phyloP scores from a whole-genome alignment of 1,140 invertebrate species.

The Metaphire vulgaris region DNA sequence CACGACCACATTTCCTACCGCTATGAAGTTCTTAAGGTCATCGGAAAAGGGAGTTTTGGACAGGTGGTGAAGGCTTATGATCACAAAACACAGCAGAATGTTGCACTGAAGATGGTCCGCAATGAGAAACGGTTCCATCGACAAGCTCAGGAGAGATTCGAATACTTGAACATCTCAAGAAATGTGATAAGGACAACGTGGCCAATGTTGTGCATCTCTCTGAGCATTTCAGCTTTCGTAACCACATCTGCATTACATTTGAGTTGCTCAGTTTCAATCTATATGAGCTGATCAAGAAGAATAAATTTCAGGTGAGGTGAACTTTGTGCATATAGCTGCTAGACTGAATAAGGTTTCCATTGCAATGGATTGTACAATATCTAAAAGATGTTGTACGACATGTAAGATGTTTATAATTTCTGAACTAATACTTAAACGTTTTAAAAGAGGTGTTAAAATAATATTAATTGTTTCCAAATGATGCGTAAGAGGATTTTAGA shows the following conservation, averaged over 20 bases:
- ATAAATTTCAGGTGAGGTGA: conserved; percentile 85
- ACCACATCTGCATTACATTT: conserved; percentile 99
- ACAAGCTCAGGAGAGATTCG: conserved; percentile 97
- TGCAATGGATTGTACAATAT: no score
- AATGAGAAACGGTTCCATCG: conserved; percentile 98
- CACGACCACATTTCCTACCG: conserved; percentile 97
- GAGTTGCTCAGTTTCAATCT: conserved; percentile 96
- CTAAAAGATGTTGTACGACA: no score
- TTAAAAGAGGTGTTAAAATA: no score
- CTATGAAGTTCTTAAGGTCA: conserved; percentile 88
- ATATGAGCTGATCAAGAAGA: conserved; percentile 99
- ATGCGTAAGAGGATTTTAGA: no score
- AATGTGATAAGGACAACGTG: conserved; percentile 94
- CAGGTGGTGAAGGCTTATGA: conserved; percentile 97
- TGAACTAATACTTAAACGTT: no score
- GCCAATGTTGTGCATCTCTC: conserved; percentile 99
- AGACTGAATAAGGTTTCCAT: no score
- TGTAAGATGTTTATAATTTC: no score
- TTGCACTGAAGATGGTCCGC: conserved; percentile 94
- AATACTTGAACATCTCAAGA: conserved; percentile 88
- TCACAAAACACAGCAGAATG: conserved; percentile 86
- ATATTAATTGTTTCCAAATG: no score
- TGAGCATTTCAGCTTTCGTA: conserved; percentile 95
- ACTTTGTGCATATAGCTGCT: no score
- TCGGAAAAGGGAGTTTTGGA: conserved; percentile 98